Evolutionary conservation across 2,797 vertebrate genomes (phyloP).

Genomic region (Diceros bicornis): DNA sequence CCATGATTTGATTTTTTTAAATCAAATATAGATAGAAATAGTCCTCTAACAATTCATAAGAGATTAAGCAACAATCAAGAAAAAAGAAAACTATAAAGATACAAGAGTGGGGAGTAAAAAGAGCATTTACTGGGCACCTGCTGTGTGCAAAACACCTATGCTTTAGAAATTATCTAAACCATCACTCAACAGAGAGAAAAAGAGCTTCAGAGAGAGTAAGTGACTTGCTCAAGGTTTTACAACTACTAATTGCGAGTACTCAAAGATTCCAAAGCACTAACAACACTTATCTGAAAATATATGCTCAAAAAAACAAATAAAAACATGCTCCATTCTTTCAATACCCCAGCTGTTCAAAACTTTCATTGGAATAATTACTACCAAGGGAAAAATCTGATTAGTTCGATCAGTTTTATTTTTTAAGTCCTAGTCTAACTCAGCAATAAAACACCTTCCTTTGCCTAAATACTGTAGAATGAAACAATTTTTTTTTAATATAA

Average conservation of each 20-base stretch:
- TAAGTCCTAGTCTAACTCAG: constrained; percentile 14
- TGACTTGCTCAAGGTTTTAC: not conserved
- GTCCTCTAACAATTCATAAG: not conserved
- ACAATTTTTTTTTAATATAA: not conserved
- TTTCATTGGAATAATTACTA: not conserved
- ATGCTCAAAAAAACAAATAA: not conserved
- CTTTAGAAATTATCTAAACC: constrained; percentile 23
- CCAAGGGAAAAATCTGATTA: not conserved
- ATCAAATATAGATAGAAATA: not conserved
- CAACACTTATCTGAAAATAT: not conserved
- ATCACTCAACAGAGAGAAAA: not conserved
- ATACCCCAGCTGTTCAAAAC: not conserved
- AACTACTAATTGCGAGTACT: not conserved
- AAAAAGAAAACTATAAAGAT: not conserved
- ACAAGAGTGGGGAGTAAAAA: not conserved
- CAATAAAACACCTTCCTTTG: constrained; percentile 25
- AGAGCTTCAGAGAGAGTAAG: not conserved
- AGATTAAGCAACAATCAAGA: constrained; percentile 44
- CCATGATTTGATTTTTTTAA: not conserved
- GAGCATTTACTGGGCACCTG: not conserved
- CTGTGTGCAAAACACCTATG: not conserved
- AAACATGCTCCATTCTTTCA: not conserved
- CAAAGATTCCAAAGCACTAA: constrained; percentile 42
- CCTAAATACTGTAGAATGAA: constrained; percentile 38
- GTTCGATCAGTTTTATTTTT: constrained; percentile 28